Evolutionary conservation across 1,140 invertebrate genomes (phyloP).

Genomic region (Adoxophyes honmai): DNA sequence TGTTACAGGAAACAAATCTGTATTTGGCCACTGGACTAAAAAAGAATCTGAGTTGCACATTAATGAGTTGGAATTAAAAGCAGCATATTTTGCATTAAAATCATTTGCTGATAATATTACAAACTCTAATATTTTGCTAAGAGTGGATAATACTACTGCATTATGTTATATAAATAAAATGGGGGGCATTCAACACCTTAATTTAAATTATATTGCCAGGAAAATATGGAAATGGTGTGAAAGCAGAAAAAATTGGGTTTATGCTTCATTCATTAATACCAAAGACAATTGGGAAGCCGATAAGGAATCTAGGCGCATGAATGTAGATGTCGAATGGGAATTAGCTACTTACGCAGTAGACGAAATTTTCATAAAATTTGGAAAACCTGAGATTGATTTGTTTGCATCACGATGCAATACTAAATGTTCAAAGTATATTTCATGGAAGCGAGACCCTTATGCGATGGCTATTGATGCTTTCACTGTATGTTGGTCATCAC

Average conservation of each 20-base stretch:
- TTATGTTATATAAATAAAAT: not conserved
- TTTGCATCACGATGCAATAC: slow-evolving; percentile 26
- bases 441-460: slow-evolving; percentile 27
- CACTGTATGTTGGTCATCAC: slow-evolving; percentile 25
- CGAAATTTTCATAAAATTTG: slow-evolving; percentile 11
- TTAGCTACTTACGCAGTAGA: not conserved
- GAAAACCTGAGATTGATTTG: slow-evolving; percentile 26
- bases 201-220: not conserved
- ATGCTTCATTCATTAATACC: slow-evolving; percentile 27
- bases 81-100: not conserved
- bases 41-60: not conserved
- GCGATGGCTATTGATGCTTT: slow-evolving; percentile 30
- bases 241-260: slow-evolving; percentile 23
- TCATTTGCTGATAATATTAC: not conserved
- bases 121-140: not conserved
- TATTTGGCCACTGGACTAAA: not conserved
- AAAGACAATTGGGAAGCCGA: slow-evolving; percentile 24
- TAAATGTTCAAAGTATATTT: slow-evolving; percentile 27
- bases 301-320: slow-evolving; percentile 8
- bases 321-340: slow-evolving; percentile 23
- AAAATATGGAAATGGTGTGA: slow-evolving; percentile 23
- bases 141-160: slow-evolving; percentile 8
- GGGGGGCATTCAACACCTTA: not conserved
- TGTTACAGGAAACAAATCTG: not conserved
- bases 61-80: not conserved